phyloP scores from a whole-genome alignment of 2,888 invertebrate species.

The Chloroclystis v-ata region DNA sequence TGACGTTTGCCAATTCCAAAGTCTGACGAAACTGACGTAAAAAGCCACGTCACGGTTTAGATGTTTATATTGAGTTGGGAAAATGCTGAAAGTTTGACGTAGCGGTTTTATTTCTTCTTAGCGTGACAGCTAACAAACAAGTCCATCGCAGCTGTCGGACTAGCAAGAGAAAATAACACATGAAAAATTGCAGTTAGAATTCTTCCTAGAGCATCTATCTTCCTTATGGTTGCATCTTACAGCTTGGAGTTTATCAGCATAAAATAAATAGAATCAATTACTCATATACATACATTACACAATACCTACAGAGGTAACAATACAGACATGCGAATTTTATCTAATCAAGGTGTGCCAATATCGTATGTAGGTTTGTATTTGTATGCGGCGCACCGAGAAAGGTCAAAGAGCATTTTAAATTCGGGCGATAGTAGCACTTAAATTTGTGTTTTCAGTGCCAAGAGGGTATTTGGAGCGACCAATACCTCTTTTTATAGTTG shows the following conservation, averaged over 20 bases:
- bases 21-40: constrained; percentile 18
- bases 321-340: background rate
- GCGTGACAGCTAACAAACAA: background rate
- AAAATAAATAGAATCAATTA: too few species aligned
- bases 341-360: constrained; percentile 13
- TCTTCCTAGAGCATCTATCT: too few species aligned
- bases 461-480: background rate
- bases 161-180: too few species aligned
- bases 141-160: background rate
- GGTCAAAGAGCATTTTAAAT: constrained; percentile 13
- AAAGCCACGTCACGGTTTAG: constrained; percentile 26
- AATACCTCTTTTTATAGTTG: background rate
- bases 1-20: constrained; percentile 38
- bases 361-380: background rate
- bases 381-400: background rate
- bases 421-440: background rate
- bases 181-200: too few species aligned
- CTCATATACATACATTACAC: too few species aligned
- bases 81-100: constrained; percentile 1
- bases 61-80: background rate
- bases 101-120: background rate
- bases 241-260: too few species aligned
- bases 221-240: too few species aligned
- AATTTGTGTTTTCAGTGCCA: background rate
- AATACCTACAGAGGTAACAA: too few species aligned